Percentiles rank a stretch among this genome's conserved stretches.
phyloP scores from a whole-genome alignment of 2,797 vertebrate genomes.

The Acanthurus lineatus region DNA sequence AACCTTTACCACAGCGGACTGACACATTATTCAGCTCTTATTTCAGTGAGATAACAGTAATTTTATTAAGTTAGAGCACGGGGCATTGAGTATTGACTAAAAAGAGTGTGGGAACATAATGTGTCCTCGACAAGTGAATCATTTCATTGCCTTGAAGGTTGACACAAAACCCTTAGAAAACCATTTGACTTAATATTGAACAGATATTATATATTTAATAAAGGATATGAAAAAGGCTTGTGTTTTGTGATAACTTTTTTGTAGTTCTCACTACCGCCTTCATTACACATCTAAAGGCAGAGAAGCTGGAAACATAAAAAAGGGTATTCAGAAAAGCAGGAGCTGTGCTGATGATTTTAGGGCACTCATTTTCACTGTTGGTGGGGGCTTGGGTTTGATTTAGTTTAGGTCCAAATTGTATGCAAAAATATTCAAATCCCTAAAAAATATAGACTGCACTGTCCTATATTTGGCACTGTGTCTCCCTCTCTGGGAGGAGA shows the following conservation, averaged over 20 bases:
- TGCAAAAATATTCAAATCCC: neutral
- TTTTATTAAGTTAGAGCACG: constrained; percentile 18
- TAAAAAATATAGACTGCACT: neutral
- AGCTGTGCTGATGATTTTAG: neutral
- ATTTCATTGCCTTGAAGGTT: neutral
- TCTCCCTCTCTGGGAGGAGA: constrained; percentile 49
- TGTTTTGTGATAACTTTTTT: neutral
- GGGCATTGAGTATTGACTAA: constrained; percentile 1
- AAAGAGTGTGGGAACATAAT: neutral
- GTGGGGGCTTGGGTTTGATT: neutral
- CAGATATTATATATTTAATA: neutral
- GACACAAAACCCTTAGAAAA: constrained; percentile 5
- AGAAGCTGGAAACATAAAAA: constrained; percentile 4
- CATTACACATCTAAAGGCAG: constrained; percentile 13
- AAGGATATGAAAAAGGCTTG: neutral
- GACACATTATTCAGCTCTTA: constrained; percentile 21
- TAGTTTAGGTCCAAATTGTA: neutral
- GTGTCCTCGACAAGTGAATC: constrained; percentile 7
- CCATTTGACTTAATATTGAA: neutral
- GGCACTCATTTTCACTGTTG: neutral
- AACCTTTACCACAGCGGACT: constrained; percentile 10
- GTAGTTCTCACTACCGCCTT: neutral
- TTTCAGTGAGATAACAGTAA: constrained; percentile 37
- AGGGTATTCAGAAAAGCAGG: neutral
- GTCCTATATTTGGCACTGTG: constrained; percentile 3